Evolutionary conservation across 2,113 vertebrate species (phyloP).

Genomic region (Mastomys coucha): DNA sequence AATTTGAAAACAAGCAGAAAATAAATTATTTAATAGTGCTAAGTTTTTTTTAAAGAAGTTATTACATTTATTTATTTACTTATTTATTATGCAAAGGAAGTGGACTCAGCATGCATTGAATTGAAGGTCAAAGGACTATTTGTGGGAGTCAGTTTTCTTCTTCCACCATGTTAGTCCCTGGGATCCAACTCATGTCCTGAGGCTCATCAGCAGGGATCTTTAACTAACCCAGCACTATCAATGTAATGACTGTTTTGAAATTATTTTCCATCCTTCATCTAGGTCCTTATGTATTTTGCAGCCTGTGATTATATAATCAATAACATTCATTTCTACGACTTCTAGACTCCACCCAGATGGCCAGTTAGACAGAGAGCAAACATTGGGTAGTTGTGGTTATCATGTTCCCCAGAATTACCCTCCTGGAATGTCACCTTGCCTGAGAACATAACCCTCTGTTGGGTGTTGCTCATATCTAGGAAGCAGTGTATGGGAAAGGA

Average conservation of each 20-base stretch:
- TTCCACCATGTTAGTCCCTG: background rate
- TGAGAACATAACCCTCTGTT: background rate
- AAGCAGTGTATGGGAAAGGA: background rate
- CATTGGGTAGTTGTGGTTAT: background rate
- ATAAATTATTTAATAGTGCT: background rate
- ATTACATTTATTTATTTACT: background rate
- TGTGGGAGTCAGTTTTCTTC: background rate
- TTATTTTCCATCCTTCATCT: background rate
- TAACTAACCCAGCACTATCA: background rate
- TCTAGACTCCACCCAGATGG: background rate
- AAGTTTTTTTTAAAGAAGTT: background rate
- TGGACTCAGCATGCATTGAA: too few species aligned
- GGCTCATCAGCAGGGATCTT: background rate
- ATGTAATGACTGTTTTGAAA: background rate
- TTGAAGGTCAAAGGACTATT: too few species aligned
- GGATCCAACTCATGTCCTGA: background rate
- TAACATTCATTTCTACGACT: background rate
- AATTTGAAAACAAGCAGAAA: conserved; percentile 48
- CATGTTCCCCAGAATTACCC: background rate
- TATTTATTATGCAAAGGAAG: background rate
- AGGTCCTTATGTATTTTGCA: background rate
- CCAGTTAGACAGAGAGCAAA: background rate
- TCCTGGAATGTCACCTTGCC: background rate
- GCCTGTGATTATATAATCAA: background rate
- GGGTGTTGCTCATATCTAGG: background rate